Base-by-base conservation (phyloP, 2,888 invertebrate species). In the Pristionchus mayeri region DNA sequence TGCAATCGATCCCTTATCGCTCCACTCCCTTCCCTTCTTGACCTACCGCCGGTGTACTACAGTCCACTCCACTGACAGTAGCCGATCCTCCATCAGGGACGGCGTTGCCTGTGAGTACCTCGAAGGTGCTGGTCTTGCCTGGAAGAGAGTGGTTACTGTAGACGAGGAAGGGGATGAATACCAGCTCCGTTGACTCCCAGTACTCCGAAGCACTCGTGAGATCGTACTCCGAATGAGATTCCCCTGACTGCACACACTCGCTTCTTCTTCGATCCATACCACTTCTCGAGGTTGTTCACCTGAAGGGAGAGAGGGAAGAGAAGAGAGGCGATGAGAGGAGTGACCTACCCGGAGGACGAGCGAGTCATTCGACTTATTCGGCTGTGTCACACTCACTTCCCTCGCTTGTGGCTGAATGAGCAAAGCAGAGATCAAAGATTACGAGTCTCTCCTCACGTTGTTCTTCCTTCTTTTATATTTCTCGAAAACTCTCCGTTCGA, bases 161-260 rank as follows among this genome's bases (percentile, higher is more conserved):
- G 3, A 34, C 40, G n/a, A 30, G 3, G 18, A 37, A 75, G 3
- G 6, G 27, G 24, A 75, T 44, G 7, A 21, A 40, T 44, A 82
- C 81, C 92, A 21, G 92, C 92, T 60, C 89, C 89, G 57, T 89
- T 89, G 37, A 88, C 87, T 87, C 91, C 92, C 52, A 92, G 87
- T 52, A 92, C 86, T 37, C 92, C 92, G 81, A 92, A 92, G 79
- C 91, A 92, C 44, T 92, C 91, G 30, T 87, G 87, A 24, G 87
- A 84, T 34, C 87, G 85, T 21, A 92, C 90, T 0, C 90, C 91
- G 80, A 92, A 88, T 54, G 89, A 87, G 30, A 92, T 84, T 24
- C 88, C 86, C 34, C 88, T 81, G 3, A 84, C 84, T 16, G 71
- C 71, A n/a, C 30, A 80, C 34, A 63, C 30, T 63, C 9, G 60